These are phyloP conservation scores for Resseliella maxima DNA, from an alignment of 2,888 invertebrate genomes.

Conservation along the genomic window DNA sequence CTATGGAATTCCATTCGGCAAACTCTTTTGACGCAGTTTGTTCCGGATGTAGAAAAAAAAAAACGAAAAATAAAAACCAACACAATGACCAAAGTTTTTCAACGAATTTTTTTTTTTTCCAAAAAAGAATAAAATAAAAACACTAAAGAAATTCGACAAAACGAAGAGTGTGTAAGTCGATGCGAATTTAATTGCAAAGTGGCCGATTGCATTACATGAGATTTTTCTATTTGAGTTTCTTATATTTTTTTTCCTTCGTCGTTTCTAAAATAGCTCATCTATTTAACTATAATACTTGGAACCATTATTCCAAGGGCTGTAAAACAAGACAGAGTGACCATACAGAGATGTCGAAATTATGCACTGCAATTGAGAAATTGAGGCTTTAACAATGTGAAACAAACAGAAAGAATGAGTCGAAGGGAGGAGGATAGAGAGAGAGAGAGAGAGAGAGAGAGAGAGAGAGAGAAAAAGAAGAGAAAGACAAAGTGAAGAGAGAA, in stretches of 20 bases:
- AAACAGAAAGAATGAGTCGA: no score
- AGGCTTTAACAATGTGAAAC: no score
- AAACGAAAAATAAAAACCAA: not conserved
- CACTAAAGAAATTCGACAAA: not conserved
- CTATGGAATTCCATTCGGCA: not conserved
- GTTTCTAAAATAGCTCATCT: not conserved
- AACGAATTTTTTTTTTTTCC: not conserved
- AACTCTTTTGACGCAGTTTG: constrained; percentile 3
- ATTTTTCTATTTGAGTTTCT: not conserved
- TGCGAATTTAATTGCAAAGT: constrained; percentile 18
- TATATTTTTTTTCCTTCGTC: not conserved
- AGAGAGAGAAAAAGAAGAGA: no score
- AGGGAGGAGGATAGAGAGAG: no score
- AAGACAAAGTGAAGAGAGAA: no score
- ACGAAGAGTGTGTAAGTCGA: not conserved
- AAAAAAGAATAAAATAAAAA: not conserved
- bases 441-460: no score
- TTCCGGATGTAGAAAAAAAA: not conserved
- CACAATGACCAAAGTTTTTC: no score
- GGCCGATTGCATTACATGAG: not conserved
- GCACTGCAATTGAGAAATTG: no score
- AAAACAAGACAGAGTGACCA: not conserved
- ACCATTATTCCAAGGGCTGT: not conserved
- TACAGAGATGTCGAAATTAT: not conserved
- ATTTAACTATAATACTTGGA: not conserved